Evolutionary conservation across 2,888 invertebrate species (phyloP).

Genomic region (Spodoptera littoralis): DNA sequence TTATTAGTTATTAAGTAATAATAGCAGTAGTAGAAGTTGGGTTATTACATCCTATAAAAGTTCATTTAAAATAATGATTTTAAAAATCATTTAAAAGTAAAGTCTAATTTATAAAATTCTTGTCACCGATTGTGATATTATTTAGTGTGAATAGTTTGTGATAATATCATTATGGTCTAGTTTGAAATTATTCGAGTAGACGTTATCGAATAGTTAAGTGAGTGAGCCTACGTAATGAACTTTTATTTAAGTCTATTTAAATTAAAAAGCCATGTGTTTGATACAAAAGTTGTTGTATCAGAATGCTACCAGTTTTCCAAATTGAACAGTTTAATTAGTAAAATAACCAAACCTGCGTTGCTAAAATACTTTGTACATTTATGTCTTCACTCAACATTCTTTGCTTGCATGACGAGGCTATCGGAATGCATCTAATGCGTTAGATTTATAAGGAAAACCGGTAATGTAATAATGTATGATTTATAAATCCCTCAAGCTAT

Average conservation of each 20-base stretch:
- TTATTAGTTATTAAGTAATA: too few relatives aligned
- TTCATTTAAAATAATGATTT: too few relatives aligned
- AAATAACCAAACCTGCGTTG: conserved; percentile 4
- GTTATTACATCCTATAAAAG: too few relatives aligned
- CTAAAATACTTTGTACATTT: conserved; percentile 24
- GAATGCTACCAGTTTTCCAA: conserved; percentile 17
- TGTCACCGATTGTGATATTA: too few relatives aligned
- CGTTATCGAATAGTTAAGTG: too few relatives aligned
- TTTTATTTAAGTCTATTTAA: background rate
- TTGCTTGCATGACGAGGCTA: conserved; percentile 6
- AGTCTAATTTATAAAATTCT: too few relatives aligned
- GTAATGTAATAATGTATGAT: conserved; percentile 17
- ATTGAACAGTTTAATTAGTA: conserved; percentile 18
- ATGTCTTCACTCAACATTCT: conserved; percentile 25
- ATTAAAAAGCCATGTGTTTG: background rate
- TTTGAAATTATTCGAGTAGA: too few relatives aligned
- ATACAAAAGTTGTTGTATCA: conserved; percentile 6
- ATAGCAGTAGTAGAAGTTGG: too few relatives aligned
- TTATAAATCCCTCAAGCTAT: conserved; percentile 19
- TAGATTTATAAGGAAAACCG: conserved; percentile 42
- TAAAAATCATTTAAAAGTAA: too few relatives aligned
- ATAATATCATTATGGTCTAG: too few relatives aligned
- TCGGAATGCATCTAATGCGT: conserved; percentile 34
- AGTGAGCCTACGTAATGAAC: background rate
- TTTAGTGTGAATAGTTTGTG: too few relatives aligned